Base-by-base conservation (phyloP, 2,888 invertebrate species). In the Ypsolopha sequella region DNA sequence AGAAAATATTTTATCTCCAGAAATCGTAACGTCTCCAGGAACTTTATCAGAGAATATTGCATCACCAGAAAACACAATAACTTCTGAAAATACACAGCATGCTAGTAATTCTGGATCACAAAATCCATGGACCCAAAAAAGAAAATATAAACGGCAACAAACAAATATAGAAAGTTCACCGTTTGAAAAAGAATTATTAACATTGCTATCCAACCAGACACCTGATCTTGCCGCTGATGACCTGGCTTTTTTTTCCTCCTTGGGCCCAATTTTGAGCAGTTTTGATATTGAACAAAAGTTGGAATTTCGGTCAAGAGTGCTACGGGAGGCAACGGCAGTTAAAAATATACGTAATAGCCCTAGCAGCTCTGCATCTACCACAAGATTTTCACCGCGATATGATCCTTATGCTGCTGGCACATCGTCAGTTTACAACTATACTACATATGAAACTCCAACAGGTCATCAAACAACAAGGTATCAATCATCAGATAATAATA, bases 231-330 rank as follows among this genome's bases (percentile, higher is more conserved):
- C 54, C 51, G 54, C 53, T 55, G 58, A 59, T 41, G 56, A 58
- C 56, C 55, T 56, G 56, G 44, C 55, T 39, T 61, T 60, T 60
- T 59, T 60, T 39, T 41, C 58, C 54, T 58, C 58, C 54, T 58
- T 61, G 35, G 58, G 57, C 53, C 58, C 60, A 56, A 53, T 55
- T 53, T 56, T 58, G 49, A 55, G 52, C 53, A 55, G 51, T 51
- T 59, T 59, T 53, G 57, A 59, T 60, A 7, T 57, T 50, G 57
- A 36, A 56, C 57, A 58, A 60, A 60, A 57, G 54, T 48, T 61
- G 48, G 52, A 62, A 55, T 60, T 62, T 59, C 41, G 60, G 14
- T 60, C 62, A 24, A 24, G 59, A 60, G 58, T 59, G 54, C 34
- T 60, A 36, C 53, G 52, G 10, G 57, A 55, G 13, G 59, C 60